These are phyloP conservation scores for Pedetes capensis DNA, from an alignment of 2,113 vertebrate species.

Conservation along the genomic window DNA sequence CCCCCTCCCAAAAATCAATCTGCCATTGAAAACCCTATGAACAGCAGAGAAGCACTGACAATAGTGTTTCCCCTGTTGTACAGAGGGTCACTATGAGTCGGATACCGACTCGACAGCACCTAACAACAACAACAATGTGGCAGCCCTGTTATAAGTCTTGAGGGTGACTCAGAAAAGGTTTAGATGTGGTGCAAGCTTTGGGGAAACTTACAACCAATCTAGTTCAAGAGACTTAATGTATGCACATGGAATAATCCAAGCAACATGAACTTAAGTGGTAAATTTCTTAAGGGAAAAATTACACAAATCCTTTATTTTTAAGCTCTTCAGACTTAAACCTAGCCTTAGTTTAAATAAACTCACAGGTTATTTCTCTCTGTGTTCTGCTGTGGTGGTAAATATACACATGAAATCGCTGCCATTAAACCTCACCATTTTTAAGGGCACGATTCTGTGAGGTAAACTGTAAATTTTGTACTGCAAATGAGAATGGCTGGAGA, in stretches of 20 bases:
- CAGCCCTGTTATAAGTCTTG: not conserved
- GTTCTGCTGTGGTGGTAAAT: not conserved
- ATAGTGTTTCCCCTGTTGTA: too few species aligned
- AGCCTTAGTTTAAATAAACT: constrained; percentile 1
- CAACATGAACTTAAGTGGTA: not conserved
- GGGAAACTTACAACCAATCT: constrained; percentile 1
- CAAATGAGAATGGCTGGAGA: not conserved
- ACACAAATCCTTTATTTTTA: not conserved
- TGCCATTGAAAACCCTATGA: too few species aligned
- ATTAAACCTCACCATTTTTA: not conserved
- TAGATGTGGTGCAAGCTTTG: not conserved
- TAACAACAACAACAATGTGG: too few species aligned
- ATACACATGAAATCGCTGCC: not conserved
- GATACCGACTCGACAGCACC: too few species aligned
- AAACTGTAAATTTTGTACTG: not conserved
- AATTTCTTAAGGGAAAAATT: not conserved
- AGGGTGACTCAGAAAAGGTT: not conserved
- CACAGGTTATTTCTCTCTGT: not conserved
- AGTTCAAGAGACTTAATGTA: not conserved
- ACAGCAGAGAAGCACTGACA: too few species aligned
- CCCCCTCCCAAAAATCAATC: too few species aligned
- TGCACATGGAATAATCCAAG: not conserved
- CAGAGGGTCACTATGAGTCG: too few species aligned
- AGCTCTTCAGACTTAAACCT: not conserved
- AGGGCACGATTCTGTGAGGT: not conserved